Base-by-base conservation (phyloP, 37 sponge, comb jelly and placozoan species). In the Crambe crambe region DNA sequence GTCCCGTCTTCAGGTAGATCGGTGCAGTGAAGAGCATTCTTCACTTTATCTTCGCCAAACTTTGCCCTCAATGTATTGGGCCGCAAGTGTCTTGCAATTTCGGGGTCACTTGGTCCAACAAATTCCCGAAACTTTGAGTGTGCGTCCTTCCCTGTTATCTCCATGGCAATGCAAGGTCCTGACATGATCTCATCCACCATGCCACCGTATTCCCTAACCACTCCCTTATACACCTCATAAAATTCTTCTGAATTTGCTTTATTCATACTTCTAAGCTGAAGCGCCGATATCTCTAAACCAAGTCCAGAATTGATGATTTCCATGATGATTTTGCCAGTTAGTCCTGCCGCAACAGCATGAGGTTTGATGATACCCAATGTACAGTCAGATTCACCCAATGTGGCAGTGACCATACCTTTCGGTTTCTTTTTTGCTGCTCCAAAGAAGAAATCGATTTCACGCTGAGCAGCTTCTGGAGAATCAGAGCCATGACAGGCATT, bases 151-250 rank as follows among this genome's bases (percentile, higher is more conserved):
- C 82, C 86, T 42, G 26, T 68, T 29, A 98, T 83, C 85, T 95
- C 99, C 71, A 98, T 82, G 26, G 99, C 99, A 20, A 98, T 70
- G 63, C 96, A 98, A n/a, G 99, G 99, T 23, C 99, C 99, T 31
- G 94, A 93, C 60, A 87, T 89, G 34, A 98, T 86, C 75, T 95
- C 85, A 17, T 83, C 81, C 39, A 95, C 96, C 99, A 98, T 95
- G 57, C 82, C 73, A 32, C 40, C 86, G 85, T 93, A 98, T 76
- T 98, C 99, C 0, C 89, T 81, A 20, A 98, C 96, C 34, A 98
- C 99, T 26, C 99, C 99, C 58, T 91, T 92, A 85, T 98, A 98
- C 10, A 98, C 92, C 65, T 98, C 96, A 22, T 84, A 86, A 59
- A 98, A 93, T 79, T 98, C 96, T 70, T 93, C 92, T 18, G 90